phyloP scores from a whole-genome alignment of 2,797 vertebrate species.

The Clarias laeviceps region DNA sequence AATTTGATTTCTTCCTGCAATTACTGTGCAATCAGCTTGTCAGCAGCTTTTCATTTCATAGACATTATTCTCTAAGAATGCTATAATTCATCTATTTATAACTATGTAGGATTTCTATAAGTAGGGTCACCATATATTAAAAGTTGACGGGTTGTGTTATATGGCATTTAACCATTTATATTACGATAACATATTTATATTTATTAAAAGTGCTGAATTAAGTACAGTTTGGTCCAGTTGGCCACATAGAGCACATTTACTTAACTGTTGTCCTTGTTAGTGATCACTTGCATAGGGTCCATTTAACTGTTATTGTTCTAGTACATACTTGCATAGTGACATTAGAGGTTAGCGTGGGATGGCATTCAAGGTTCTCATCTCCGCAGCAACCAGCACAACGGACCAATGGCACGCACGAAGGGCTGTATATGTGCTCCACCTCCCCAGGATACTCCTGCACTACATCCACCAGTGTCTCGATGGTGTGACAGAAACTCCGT shows the following conservation, averaged over 20 bases:
- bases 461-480: constrained; percentile 89
- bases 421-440: constrained; percentile 90
- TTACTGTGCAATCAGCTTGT: constrained; percentile 35
- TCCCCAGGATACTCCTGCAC: constrained; percentile 86
- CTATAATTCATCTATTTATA: constrained; percentile 18
- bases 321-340: constrained; percentile 88
- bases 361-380: constrained; percentile 87
- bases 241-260: background rate
- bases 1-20: constrained; percentile 16
- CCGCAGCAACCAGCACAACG: constrained; percentile 92
- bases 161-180: background rate
- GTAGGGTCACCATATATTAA: background rate
- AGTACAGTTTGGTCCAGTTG: background rate
- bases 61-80: constrained; percentile 10
- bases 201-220: constrained; percentile 8
- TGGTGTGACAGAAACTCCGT: constrained; percentile 89
- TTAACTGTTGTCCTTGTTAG: background rate
- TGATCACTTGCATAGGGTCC: background rate
- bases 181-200: background rate
- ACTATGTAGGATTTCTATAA: background rate
- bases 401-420: constrained; percentile 87
- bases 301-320: constrained; percentile 21
- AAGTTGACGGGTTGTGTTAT: background rate
- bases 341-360: constrained; percentile 79
- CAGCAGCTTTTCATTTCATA: constrained; percentile 36